Evolutionary conservation across 1,140 invertebrate genomes (phyloP).

Genomic region (Centruroides sculpturatus): DNA sequence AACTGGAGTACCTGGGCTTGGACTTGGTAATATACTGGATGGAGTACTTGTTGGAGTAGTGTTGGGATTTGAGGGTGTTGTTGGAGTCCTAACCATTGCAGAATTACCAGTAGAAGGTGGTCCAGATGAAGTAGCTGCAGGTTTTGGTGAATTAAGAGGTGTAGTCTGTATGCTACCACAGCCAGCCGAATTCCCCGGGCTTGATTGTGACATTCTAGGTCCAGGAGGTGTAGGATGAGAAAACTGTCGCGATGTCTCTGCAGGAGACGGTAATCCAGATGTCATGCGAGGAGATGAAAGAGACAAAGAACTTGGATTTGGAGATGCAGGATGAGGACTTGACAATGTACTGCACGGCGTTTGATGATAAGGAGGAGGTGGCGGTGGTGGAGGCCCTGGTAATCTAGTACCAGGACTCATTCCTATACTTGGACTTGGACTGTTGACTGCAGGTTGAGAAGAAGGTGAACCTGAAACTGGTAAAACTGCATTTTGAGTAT

Average conservation of each 20-base stretch:
- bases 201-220: slow-evolving; percentile 38
- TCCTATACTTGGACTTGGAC: slow-evolving; percentile 19
- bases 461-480: slow-evolving; percentile 1
- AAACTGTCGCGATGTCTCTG: slow-evolving; percentile 37
- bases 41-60: slow-evolving; percentile 12
- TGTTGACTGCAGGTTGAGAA: slow-evolving; percentile 10
- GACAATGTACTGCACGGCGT: slow-evolving; percentile 67
- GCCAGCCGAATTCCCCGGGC: slow-evolving; percentile 34
- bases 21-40: slow-evolving; percentile 5
- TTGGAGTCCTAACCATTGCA: slow-evolving; percentile 8
- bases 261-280: slow-evolving; percentile 52
- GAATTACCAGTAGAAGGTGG: slow-evolving; percentile 9
- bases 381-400: slow-evolving; percentile 53
- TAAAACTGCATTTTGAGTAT: background rate
- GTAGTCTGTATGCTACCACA: slow-evolving; percentile 12
- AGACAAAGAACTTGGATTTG: slow-evolving; percentile 21
- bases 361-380: slow-evolving; percentile 71
- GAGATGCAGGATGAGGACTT: slow-evolving; percentile 38
- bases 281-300: slow-evolving; percentile 37
- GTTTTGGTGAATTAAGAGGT: slow-evolving; percentile 13
- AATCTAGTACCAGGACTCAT: slow-evolving; percentile 32
- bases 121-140: slow-evolving; percentile 6
- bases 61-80: slow-evolving; percentile 8
- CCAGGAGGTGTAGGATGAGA: slow-evolving; percentile 12
- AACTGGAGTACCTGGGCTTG: slow-evolving; percentile 12